Evolutionary conservation across 2,797 vertebrate genomes (phyloP).

Genomic region (Danio choprae): DNA sequence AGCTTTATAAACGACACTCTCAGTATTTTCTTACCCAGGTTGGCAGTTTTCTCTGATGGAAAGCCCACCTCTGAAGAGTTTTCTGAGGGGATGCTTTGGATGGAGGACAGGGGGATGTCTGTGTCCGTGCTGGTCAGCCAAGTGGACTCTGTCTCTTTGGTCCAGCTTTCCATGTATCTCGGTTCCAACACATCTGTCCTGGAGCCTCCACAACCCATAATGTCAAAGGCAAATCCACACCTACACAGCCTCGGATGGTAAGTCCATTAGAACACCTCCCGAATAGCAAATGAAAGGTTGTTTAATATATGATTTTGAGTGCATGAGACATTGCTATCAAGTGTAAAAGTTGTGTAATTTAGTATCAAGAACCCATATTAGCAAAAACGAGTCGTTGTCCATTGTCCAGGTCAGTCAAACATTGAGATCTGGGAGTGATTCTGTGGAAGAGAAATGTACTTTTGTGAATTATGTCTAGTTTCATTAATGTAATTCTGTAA

Average conservation of each 20-base stretch:
- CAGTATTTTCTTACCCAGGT: constrained; percentile 69
- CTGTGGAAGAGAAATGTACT: constrained; percentile 45
- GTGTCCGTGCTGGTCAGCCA: constrained; percentile 83
- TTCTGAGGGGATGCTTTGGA: constrained; percentile 81
- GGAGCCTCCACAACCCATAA: constrained; percentile 85
- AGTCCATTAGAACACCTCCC: constrained; percentile 10
- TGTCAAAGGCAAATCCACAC: constrained; percentile 16
- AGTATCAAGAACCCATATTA: not conserved
- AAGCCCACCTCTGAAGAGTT: constrained; percentile 73
- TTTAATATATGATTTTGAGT: not conserved
- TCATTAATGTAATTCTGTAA: too few species aligned
- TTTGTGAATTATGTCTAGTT: too few species aligned
- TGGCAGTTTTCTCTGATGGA: constrained; percentile 74
- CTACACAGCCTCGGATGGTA: constrained; percentile 11
- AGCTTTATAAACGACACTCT: not conserved
- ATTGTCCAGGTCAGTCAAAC: not conserved
- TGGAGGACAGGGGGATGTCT: constrained; percentile 82
- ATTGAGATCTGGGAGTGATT: constrained; percentile 12
- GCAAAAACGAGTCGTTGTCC: constrained; percentile 23
- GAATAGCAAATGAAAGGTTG: not conserved
- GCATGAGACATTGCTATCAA: not conserved
- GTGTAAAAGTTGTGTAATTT: not conserved
- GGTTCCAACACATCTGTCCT: constrained; percentile 83
- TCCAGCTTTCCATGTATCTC: constrained; percentile 84
- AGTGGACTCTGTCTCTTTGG: constrained; percentile 84